A percentile compares a stretch with the other conserved stretches of the same genome.
phyloP scores from a whole-genome alignment of 2,888 invertebrate genomes.

The Alcis repandata region DNA sequence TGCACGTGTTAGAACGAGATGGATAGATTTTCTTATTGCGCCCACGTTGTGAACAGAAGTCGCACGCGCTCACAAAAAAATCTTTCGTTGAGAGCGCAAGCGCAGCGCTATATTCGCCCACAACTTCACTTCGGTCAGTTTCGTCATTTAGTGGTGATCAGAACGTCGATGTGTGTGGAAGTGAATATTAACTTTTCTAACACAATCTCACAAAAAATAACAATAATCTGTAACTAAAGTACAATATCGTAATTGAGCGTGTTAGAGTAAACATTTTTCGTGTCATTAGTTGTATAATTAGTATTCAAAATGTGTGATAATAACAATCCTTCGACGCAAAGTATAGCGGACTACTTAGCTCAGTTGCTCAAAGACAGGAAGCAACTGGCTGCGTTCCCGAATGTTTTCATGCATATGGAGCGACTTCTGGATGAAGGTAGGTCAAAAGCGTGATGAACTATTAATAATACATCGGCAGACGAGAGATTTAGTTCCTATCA shows the following conservation, averaged over 20 bases:
- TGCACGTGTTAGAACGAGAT: constrained; percentile 67
- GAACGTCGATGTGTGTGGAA: constrained; percentile 85
- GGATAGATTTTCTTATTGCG: constrained; percentile 76
- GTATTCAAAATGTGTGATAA: constrained; percentile 86
- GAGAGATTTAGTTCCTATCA: constrained; percentile 62
- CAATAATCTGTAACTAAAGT: constrained; percentile 84
- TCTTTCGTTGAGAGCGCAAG: constrained; percentile 79
- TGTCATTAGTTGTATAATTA: constrained; percentile 76
- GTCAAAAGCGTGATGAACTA: constrained; percentile 68
- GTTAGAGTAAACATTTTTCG: constrained; percentile 79
- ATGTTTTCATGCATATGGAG: constrained; percentile 99
- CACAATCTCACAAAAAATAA: constrained; percentile 84
- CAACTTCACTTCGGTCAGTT: constrained; percentile 85
- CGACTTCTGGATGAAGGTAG: constrained; percentile 99
- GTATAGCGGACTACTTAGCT: constrained; percentile 99
- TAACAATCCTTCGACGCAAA: constrained; percentile 93
- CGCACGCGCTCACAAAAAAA: constrained; percentile 85
- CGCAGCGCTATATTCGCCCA: constrained; percentile 84
- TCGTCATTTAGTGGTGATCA: constrained; percentile 85
- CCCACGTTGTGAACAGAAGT: constrained; percentile 80
- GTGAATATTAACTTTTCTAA: constrained; percentile 86
- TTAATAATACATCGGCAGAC: constrained; percentile 63
- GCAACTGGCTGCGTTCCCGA: constrained; percentile 99
- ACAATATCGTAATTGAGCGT: constrained; percentile 78
- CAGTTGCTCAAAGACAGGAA: constrained; percentile 99